These are phyloP conservation scores for Bubo scandiacus DNA, from an alignment of 2,113 vertebrate species.

Conservation along the genomic window DNA sequence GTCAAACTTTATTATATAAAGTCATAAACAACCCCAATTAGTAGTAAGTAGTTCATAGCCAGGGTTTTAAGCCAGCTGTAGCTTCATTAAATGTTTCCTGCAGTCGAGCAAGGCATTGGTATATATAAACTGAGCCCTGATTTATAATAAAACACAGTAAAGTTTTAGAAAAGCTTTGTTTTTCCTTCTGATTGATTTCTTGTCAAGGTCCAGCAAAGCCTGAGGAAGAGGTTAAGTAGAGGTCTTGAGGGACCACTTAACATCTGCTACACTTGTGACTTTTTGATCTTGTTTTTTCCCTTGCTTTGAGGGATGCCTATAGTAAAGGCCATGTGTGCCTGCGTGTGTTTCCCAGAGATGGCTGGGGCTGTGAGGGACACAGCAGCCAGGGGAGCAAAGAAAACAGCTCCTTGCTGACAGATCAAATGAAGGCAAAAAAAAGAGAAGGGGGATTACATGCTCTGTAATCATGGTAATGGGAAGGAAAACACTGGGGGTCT, in stretches of 20 bases:
- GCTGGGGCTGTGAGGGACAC: not conserved
- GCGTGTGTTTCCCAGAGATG: not conserved
- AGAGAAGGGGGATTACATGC: conserved; percentile 69
- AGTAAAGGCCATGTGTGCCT: conserved; percentile 61
- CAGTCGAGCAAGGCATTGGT: not conserved
- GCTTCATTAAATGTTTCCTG: conserved; percentile 48
- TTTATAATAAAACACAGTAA: conserved; percentile 52
- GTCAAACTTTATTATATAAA: conserved; percentile 62
- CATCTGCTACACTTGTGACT: conserved; percentile 78
- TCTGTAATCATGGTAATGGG: conserved; percentile 64
- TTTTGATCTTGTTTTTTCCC: conserved; percentile 76
- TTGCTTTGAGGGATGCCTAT: conserved; percentile 62
- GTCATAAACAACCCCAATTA: conserved; percentile 71
- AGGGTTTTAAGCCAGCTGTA: conserved; percentile 35
- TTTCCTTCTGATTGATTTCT: conserved; percentile 64
- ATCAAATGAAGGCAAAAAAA: conserved; percentile 73
- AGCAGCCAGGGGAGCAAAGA: conserved; percentile 23
- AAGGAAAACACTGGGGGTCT: conserved; percentile 68
- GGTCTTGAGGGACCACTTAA: conserved; percentile 81
- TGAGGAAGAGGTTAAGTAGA: conserved; percentile 77
- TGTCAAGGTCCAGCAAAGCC: conserved; percentile 66
- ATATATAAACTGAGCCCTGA: conserved; percentile 23
- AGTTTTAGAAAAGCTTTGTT: conserved; percentile 45
- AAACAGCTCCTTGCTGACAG: conserved; percentile 76
- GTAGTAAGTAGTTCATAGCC: conserved; percentile 15